Conservation (phyloP, 1,140 invertebrate species). For the Drosophila arawakana region DNA sequence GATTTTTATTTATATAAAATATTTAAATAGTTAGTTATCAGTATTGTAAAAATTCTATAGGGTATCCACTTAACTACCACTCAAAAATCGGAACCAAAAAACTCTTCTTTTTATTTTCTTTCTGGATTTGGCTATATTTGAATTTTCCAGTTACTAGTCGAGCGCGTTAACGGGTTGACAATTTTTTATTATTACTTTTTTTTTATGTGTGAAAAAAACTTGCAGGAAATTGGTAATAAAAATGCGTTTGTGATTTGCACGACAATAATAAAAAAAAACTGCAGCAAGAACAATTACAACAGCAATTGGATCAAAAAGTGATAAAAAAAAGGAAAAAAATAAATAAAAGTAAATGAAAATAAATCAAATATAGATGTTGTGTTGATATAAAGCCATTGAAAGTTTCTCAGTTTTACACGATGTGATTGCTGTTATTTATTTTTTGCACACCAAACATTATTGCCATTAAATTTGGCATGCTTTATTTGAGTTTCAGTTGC, state of each 20-base stretch:
- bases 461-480: constrained; percentile 6
- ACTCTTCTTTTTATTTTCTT: background rate
- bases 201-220: constrained; percentile 10
- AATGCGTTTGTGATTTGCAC: constrained; percentile 43
- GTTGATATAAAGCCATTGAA: constrained; percentile 47
- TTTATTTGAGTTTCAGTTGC: constrained; percentile 1
- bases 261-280: constrained; percentile 15
- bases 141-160: constrained; percentile 10
- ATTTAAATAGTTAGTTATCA: too few relatives aligned
- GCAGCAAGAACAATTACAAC: background rate
- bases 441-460: background rate
- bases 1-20: too few relatives aligned
- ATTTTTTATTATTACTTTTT: constrained; percentile 4
- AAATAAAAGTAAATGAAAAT: background rate
- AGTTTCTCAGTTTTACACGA: constrained; percentile 34
- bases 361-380: constrained; percentile 5
- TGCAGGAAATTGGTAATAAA: constrained; percentile 42
- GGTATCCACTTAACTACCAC: too few relatives aligned
- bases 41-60: too few relatives aligned
- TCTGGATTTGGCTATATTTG: constrained; percentile 14
- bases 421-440: background rate
- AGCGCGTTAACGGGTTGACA: constrained; percentile 30
- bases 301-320: background rate
- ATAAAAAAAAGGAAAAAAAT: background rate
- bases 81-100: too few relatives aligned